Percentiles rank a stretch among this genome's conserved stretches.
These are phyloP conservation scores for Oncorhynchus mykiss DNA, from an alignment of 2,113 vertebrate species.

Conservation along the genomic window DNA sequence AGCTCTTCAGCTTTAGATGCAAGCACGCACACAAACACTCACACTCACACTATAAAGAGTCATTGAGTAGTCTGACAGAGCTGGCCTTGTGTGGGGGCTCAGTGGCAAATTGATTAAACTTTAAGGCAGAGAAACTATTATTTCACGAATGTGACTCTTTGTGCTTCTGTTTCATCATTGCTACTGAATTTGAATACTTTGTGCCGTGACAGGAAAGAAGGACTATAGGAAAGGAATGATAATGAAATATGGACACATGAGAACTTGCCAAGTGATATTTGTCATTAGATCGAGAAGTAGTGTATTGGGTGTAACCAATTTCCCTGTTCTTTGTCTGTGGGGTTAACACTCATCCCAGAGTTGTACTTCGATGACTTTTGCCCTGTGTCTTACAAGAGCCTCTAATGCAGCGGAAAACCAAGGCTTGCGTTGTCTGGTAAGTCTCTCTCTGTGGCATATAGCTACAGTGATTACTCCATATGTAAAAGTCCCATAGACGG, in stretches of 20 bases:
- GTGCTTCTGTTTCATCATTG: constrained; percentile 70
- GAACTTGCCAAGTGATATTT: constrained; percentile 3
- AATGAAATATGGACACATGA: constrained; percentile 72
- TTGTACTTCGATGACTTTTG: constrained; percentile 20
- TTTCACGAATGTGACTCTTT: constrained; percentile 70
- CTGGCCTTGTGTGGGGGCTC: constrained; percentile 59
- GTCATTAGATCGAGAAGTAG: constrained; percentile 8
- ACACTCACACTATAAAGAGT: constrained; percentile 54
- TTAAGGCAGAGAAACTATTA: constrained; percentile 74
- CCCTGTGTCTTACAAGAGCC: background rate
- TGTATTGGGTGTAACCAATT: background rate
- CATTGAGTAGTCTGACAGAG: constrained; percentile 70
- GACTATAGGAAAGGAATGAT: constrained; percentile 58
- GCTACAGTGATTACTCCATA: constrained; percentile 34
- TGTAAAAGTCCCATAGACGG: constrained; percentile 20
- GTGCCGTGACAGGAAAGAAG: constrained; percentile 65
- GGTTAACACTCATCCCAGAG: background rate
- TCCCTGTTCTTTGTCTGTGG: background rate
- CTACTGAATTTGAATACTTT: constrained; percentile 70
- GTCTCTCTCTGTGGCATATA: background rate
- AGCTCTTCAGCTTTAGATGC: background rate
- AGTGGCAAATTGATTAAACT: constrained; percentile 74
- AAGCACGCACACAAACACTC: constrained; percentile 24
- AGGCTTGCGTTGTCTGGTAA: constrained; percentile 1
- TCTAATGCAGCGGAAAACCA: background rate